Conservation (phyloP, 2,888 invertebrate genomes). For the Aspidiotus rigidus region DNA sequence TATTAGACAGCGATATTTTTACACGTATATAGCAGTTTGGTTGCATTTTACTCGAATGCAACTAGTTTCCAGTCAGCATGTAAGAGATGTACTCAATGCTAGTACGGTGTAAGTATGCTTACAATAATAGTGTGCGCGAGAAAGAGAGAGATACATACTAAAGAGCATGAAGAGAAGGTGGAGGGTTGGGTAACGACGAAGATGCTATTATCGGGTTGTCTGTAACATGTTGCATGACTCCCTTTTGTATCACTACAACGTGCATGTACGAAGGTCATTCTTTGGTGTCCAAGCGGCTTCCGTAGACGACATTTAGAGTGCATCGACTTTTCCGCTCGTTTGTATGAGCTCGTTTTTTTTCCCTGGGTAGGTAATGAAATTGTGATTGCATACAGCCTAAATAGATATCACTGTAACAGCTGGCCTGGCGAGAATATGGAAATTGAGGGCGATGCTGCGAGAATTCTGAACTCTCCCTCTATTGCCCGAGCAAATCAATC, state of each 20-base stretch:
- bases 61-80: slow-evolving; percentile 15
- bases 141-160: not conserved
- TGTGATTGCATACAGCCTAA: too few relatives aligned
- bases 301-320: slow-evolving; percentile 25
- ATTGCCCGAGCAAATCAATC: too few relatives aligned
- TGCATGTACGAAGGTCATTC: slow-evolving; percentile 30
- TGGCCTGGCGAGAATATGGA: too few relatives aligned
- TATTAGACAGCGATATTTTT: slow-evolving; percentile 30
- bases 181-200: slow-evolving; percentile 17
- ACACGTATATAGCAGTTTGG: slow-evolving; percentile 28
- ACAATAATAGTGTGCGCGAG: not conserved
- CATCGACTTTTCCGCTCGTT: slow-evolving; percentile 13
- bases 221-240: slow-evolving; percentile 25
- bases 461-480: too few relatives aligned
- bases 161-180: not conserved
- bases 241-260: slow-evolving; percentile 21
- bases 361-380: too few relatives aligned
- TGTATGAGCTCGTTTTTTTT: too few relatives aligned
- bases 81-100: slow-evolving; percentile 9
- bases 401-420: too few relatives aligned
- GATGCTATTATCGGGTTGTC: slow-evolving; percentile 26
- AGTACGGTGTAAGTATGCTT: not conserved
- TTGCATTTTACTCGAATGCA: slow-evolving; percentile 27
- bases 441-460: too few relatives aligned
- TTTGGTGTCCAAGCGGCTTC: slow-evolving; percentile 24